A percentile compares a stretch with the other conserved stretches of the same genome.
Conservation (phyloP, 2,797 vertebrate genomes). For the Pachyuromys duprasi region DNA sequence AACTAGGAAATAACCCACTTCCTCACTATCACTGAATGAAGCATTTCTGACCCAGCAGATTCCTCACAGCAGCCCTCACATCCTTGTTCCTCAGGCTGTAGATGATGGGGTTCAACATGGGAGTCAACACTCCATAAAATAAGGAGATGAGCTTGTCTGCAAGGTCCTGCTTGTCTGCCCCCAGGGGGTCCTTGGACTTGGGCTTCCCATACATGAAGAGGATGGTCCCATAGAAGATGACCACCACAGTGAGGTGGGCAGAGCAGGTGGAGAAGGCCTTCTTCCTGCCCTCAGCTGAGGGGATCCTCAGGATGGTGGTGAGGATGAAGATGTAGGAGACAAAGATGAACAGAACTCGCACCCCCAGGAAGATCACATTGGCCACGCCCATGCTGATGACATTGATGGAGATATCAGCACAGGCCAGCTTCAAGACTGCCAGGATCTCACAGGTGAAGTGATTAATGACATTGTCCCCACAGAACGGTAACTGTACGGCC, state of each 20-base stretch:
- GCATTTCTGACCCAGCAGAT: slow-evolving; percentile 22
- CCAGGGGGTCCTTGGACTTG: too few species aligned
- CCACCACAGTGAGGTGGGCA: too few species aligned
- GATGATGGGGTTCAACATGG: slow-evolving; percentile 80
- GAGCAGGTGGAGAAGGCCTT: too few species aligned
- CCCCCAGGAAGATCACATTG: slow-evolving; percentile 68
- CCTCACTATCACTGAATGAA: not conserved
- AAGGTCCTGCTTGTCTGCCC: not conserved
- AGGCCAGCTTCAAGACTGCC: slow-evolving; percentile 76
- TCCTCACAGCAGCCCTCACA: slow-evolving; percentile 54
- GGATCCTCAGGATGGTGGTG: too few species aligned
- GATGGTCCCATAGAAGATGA: too few species aligned
- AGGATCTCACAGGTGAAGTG: slow-evolving; percentile 79
- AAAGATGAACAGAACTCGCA: slow-evolving; percentile 69
- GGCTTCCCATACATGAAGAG: too few species aligned
- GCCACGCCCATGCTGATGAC: slow-evolving; percentile 69
- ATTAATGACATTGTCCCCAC: slow-evolving; percentile 56
- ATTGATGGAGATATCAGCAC: slow-evolving; percentile 73
- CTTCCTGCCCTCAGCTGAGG: too few species aligned
- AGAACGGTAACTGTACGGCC: slow-evolving; percentile 38
- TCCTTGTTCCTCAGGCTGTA: slow-evolving; percentile 83
- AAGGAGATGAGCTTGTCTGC: slow-evolving; percentile 71
- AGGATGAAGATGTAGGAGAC: slow-evolving; percentile 26
- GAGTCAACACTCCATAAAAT: slow-evolving; percentile 75
- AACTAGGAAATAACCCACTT: not conserved